Base-by-base conservation (phyloP, 2,888 invertebrate genomes). In the Disparrhopalites patrizii region DNA sequence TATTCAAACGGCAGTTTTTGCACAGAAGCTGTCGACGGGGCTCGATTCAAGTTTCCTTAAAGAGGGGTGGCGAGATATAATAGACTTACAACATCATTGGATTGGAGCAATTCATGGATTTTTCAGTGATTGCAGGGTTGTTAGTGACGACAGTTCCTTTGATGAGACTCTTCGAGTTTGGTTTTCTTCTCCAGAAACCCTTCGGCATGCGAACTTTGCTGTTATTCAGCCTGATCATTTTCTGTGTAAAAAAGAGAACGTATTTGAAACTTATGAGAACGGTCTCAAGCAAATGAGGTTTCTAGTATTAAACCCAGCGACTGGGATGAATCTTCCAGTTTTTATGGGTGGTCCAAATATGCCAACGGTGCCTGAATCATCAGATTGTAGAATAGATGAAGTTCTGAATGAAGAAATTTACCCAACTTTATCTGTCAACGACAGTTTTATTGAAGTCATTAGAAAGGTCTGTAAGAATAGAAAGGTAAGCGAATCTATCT, bases 51-150 rank as follows among this genome's bases (percentile, higher is more conserved):
- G 67, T 40, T 55, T 55, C 18, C 30, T 55, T 33, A 70, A 91
- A 67, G 84, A 85, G 75, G 89, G 91, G 77, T 94, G 93, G 93
- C 83, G 84, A 70, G 93, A 93, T 78, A 87, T 94, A 47, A 87
- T 87, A 56, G 88, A 89, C 77, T 79, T 93, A 67, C 94, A 95
- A 79, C 84, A 86, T 73, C 87, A 93, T 78, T 95, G 94, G 94
- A 91, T 95, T 76, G 93, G 94, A 0, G 85, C 90, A 70, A 92
- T 92, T 77, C 82, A 87, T 79, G 94, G 94, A 7, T 84, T 87
- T 70, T 83, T 82, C 51, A 86, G 90, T 67, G 86, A 86, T 70
- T 86, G 92, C 78, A 77, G 83, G 58, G 73, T 87, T 10, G 76
- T 80, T 18, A 76, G 78, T 20, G 25, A 43, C 27, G 31, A 33